Conservation (phyloP, 2,797 vertebrate species). For the Acanthurus lineatus region DNA sequence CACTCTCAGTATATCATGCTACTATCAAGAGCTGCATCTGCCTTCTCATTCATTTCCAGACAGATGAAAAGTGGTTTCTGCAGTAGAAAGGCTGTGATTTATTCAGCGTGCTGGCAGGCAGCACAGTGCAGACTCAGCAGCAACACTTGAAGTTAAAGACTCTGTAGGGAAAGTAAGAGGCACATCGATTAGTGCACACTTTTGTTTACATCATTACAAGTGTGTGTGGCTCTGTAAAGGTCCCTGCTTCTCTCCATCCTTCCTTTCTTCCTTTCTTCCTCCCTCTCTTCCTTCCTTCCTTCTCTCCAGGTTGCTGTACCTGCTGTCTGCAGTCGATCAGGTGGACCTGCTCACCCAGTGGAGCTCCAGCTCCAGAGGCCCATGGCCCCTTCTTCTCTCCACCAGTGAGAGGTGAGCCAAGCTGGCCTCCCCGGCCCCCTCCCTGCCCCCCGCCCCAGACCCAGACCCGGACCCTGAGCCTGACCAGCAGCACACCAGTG, state of each 20-base stretch:
- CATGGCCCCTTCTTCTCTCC: conserved; percentile 88
- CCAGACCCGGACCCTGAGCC: conserved; percentile 83
- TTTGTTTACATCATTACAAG: too few relatives aligned
- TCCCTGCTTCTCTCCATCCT: background rate
- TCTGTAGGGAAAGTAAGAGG: conserved; percentile 37
- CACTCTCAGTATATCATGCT: background rate
- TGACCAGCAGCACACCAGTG: conserved; percentile 79
- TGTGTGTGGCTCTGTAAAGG: background rate
- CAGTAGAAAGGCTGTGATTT: conserved; percentile 36
- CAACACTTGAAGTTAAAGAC: conserved; percentile 48
- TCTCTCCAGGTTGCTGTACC: conserved; percentile 30
- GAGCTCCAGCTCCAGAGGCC: conserved; percentile 72
- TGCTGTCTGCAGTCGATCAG: background rate
- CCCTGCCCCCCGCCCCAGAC: conserved; percentile 85
- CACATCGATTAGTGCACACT: background rate
- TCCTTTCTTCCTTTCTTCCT: background rate
- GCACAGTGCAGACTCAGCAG: conserved; percentile 59
- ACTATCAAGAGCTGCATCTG: conserved; percentile 18
- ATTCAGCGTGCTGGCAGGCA: conserved; percentile 51
- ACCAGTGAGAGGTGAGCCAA: conserved; percentile 93
- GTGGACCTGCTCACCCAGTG: conserved; percentile 38
- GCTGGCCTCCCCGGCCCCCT: conserved; percentile 94
- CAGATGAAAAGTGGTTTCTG: conserved; percentile 45
- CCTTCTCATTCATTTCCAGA: conserved; percentile 7
- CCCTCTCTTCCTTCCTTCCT: background rate